Evolutionary conservation across 2,113 vertebrate genomes (phyloP), one percentile per base, ranked within the genome.

Genomic region (Butorides virescens): DNA sequence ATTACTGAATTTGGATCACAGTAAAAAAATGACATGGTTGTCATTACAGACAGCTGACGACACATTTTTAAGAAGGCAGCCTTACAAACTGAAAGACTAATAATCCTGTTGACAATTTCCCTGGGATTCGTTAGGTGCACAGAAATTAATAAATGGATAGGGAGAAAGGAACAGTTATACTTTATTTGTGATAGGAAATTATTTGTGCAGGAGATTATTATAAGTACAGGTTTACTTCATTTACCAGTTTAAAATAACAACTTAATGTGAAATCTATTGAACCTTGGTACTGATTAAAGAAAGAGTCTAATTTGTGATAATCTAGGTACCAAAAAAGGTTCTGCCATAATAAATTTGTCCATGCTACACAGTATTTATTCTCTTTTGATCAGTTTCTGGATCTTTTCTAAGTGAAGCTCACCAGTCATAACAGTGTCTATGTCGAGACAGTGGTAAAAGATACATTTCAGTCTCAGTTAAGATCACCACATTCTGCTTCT

Each of bases 401-500:
- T 88, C 77, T 95, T 85, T 83, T 85, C 67, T 93, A 90, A 90
- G 77, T 70, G 71, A 92, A 70, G 55, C 26, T 82, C 52, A 78
- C 73, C 89, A 95, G 95, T 91, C 95, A 95, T 79, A 97, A 96
- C 92, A 96, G 91, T 30, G 62, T 55, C 26, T 46, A 7, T 85
- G 91, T 93, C 74, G 55, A 97, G 95, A 97, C 96, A 95, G 95
- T 74, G 91, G 94, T 95, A 96, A 93, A 91, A 95, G 80, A 87
- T 95, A 86, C 81, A 86, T 88, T 97, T 96, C 96, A 95, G 62
- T 62, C 89, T 91, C 93, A 83, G 81, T 95, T 96, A 96, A 96
- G 89, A 97, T 96, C 94, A 97, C 73, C 71, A 91, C 95, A 88
- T 85, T 97, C 87, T 95, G 80, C 10, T 91, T 83, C 74, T 90